Evolutionary conservation across 2,888 invertebrate species (phyloP).

Genomic region (Calliphora vomitoria): DNA sequence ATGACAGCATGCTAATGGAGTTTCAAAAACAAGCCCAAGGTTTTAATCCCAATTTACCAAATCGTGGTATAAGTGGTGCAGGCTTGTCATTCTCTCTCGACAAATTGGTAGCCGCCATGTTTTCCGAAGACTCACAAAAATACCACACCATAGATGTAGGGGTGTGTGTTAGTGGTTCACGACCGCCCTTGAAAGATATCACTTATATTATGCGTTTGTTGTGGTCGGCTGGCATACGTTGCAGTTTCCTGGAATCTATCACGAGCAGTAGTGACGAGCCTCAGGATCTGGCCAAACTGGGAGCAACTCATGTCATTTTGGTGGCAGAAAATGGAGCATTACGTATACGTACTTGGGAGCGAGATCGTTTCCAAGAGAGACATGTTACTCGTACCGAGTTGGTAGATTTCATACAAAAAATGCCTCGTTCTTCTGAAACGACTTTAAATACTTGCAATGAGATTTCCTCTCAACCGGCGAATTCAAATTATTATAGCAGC

Average conservation of each 20-base stretch:
- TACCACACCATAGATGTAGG: slow-evolving; percentile 87
- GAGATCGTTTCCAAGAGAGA: slow-evolving; percentile 88
- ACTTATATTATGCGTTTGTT: slow-evolving; percentile 87
- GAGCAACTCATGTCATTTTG: slow-evolving; percentile 88
- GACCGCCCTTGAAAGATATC: slow-evolving; percentile 86
- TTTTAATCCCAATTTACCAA: slow-evolving; percentile 80
- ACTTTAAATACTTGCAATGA: slow-evolving; percentile 76
- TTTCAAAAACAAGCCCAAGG: slow-evolving; percentile 86
- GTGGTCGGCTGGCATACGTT: slow-evolving; percentile 90
- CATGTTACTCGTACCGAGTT: slow-evolving; percentile 87
- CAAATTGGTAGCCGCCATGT: slow-evolving; percentile 88
- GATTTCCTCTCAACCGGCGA: slow-evolving; percentile 77
- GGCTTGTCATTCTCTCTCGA: slow-evolving; percentile 95
- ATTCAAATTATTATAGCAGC: slow-evolving; percentile 62
- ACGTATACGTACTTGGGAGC: slow-evolving; percentile 87
- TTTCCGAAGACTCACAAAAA: slow-evolving; percentile 86
- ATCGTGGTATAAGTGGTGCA: slow-evolving; percentile 86
- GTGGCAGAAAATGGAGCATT: slow-evolving; percentile 83
- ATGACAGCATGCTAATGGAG: slow-evolving; percentile 91
- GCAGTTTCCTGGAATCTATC: slow-evolving; percentile 87
- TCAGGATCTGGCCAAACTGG: slow-evolving; percentile 87
- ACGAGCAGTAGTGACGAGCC: slow-evolving; percentile 87
- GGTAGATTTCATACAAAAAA: slow-evolving; percentile 89
- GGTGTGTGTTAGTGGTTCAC: slow-evolving; percentile 88
- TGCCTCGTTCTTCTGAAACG: slow-evolving; percentile 85